A percentile compares a stretch with the other conserved stretches of the same genome.
Conservation (phyloP, 2,888 invertebrate species). For the Caenorhabditis japonica region DNA sequence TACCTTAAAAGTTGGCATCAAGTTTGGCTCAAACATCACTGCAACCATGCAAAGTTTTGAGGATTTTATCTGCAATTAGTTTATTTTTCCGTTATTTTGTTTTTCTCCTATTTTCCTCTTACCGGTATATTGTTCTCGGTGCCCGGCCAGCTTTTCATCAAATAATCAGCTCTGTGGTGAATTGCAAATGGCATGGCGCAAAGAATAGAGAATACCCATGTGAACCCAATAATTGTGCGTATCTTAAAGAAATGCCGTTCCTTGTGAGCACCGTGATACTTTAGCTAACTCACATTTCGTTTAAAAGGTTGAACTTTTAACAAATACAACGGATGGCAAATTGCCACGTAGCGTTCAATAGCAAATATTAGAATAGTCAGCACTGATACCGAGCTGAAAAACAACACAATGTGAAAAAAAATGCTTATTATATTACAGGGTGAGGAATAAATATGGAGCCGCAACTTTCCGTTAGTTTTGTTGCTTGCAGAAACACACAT, state of each 20-base stretch:
- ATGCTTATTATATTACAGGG: background rate
- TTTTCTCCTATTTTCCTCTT: slow-evolving; percentile 4
- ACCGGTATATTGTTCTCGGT: slow-evolving; percentile 57
- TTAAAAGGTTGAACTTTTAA: slow-evolving; percentile 56
- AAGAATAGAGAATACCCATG: slow-evolving; percentile 64
- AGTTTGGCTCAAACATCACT: slow-evolving; percentile 56
- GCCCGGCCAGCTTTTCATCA: slow-evolving; percentile 64
- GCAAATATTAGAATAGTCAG: slow-evolving; percentile 66
- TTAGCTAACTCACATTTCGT: slow-evolving; percentile 48
- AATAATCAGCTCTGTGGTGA: slow-evolving; percentile 65
- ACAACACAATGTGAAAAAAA: background rate
- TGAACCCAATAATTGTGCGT: slow-evolving; percentile 27
- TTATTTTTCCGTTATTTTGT: background rate
- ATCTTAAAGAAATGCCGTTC: slow-evolving; percentile 12
- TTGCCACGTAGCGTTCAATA: slow-evolving; percentile 68
- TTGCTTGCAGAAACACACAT: too few relatives aligned
- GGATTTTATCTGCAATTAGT: slow-evolving; percentile 46
- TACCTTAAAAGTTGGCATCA: slow-evolving; percentile 53
- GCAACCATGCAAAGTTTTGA: slow-evolving; percentile 69
- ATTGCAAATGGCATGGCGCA: slow-evolving; percentile 64
- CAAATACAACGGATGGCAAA: slow-evolving; percentile 64
- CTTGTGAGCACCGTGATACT: background rate
- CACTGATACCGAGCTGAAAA: slow-evolving; percentile 65
- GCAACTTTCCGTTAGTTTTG: too few relatives aligned
- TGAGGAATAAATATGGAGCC: too few relatives aligned